Base-by-base conservation (phyloP, 2,888 invertebrate species). In the Zootermopsis nevadensis region DNA sequence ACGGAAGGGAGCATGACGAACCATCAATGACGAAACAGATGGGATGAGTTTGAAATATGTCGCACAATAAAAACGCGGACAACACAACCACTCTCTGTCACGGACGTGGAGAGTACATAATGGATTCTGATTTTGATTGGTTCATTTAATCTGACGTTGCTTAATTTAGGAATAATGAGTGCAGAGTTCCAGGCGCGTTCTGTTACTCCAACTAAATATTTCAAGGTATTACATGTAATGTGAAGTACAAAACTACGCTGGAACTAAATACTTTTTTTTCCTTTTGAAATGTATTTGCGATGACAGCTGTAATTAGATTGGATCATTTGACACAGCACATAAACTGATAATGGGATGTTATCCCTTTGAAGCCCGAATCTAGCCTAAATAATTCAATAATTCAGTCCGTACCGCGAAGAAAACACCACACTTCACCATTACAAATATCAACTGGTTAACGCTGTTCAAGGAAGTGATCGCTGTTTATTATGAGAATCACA, bases 101-200 rank as follows among this genome's bases (percentile, higher is more conserved):
- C 1, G n/a, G n/a, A n/a, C 66, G n/a, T 66, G n/a, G 66, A n/a
- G 66, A 66, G 15, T 10, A n/a, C 66, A 66, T 66, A 66, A 66
- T 66, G 66, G n/a, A 10, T 10, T 66, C 30, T 66, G 66, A 27
- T 66, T 66, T 66, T 10, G 66, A 66, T n/a, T n/a, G 66, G n/a
- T 66, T 66, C n/a, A n/a, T 30, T 10, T 66, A 66, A 66, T n/a
- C 66, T 30, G 27, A 7, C 66, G n/a, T 60, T 66, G 66, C 66
- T 66, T 66, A 66, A 66, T 66, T 66, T 10, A 66, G 66, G 30
- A 66, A 19, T 66, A 66, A 66, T n/a, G 66, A 66, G 2, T 66
- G 66, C 66, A 6, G 7, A n/a, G 66, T 10, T 7, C 42, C 7
- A n/a, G 12, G 6, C n/a, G 15, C 27, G n/a, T 27, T 30, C 6